Base-by-base conservation (phyloP, 35 echinoderm and acorn worm genomes). In the Heliocidaris erythrogramma region DNA sequence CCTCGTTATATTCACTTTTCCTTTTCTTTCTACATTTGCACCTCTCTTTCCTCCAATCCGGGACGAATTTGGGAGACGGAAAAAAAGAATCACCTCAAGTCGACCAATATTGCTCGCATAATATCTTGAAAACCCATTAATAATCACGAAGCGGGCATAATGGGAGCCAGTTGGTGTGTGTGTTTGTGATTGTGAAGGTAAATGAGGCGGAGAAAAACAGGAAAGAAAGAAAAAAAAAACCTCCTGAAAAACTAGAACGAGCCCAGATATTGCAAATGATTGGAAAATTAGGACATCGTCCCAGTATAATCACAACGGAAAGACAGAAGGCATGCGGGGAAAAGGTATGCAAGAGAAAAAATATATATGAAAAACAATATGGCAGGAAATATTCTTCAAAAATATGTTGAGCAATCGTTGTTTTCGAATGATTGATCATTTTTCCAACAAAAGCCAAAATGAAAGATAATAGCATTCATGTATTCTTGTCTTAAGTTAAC, bases 41-140 rank as follows among this genome's bases (percentile, higher is more conserved):
- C 27, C 65, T 4, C 27, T 27, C 65, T 78, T 78, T 78, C 7
- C 65, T 78, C 21, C 18, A 78, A 78, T 78, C 65, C 65, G 21
- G 65, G 65, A 78, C 65, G 21, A 7, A 42, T 3, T 3, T 42
- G 35, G 35, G 0, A 42, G 35, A 78, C 17, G 60, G 13, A 60
- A 14, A 60, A 60, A 78, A 78, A 78, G 5, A 78, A 78, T 78
- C 65, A 4, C 65, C 21, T 78, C 21, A 78, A 78, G 21, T 78
- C 65, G 65, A 78, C 65, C 65, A 78, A 78, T 78, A 78, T 78
- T 78, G 65, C 65, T 78, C 7, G 65, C 65, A 78, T 78, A 78
- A n/a, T 78, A 78, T 78, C 65, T 78, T 78, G 65, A 78, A 78
- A 78, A 78, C 65, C 65, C 65, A 78, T 78, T n/a, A 78, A 78